These are phyloP conservation scores for Sturmia bella DNA, from an alignment of 2,888 invertebrate species.

Conservation along the genomic window DNA sequence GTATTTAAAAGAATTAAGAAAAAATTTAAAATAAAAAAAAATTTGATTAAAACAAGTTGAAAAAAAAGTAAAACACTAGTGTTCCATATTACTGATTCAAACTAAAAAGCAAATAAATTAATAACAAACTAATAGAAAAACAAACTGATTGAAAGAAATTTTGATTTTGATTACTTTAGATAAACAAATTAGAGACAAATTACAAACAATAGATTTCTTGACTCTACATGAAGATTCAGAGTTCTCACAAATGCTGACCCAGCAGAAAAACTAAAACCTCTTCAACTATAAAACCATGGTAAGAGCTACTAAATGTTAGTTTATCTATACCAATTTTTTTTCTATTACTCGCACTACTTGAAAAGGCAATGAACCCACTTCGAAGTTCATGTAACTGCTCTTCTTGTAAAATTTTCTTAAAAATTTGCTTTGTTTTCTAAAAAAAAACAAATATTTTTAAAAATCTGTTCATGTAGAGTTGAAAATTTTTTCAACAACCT, in stretches of 20 bases:
- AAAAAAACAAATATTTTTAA: constrained; percentile 62
- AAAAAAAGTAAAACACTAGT: constrained; percentile 65
- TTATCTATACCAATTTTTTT: no score
- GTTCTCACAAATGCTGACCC: no score
- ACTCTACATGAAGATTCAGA: constrained; percentile 12
- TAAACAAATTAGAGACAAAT: constrained; percentile 33
- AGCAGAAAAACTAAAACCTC: no score
- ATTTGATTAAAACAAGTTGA: constrained; percentile 47
- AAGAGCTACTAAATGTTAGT: no score
- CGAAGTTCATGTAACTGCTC: no score
- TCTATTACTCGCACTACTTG: no score
- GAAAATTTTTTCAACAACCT: constrained; percentile 9
- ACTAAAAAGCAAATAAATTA: constrained; percentile 56
- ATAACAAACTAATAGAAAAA: constrained; percentile 49
- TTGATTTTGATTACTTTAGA: constrained; percentile 55
- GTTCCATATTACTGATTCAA: constrained; percentile 69
- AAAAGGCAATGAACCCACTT: no score
- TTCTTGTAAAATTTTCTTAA: no score
- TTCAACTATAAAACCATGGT: no score
- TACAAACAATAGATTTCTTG: constrained; percentile 42
- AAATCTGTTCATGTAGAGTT: constrained; percentile 47
- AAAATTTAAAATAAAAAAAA: constrained; percentile 33
- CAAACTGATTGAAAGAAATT: constrained; percentile 14
- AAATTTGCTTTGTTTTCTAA: neutral
- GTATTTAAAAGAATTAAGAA: constrained; percentile 45